Base-by-base conservation (phyloP, 2,888 invertebrate genomes). In the Pomacea canaliculata region DNA sequence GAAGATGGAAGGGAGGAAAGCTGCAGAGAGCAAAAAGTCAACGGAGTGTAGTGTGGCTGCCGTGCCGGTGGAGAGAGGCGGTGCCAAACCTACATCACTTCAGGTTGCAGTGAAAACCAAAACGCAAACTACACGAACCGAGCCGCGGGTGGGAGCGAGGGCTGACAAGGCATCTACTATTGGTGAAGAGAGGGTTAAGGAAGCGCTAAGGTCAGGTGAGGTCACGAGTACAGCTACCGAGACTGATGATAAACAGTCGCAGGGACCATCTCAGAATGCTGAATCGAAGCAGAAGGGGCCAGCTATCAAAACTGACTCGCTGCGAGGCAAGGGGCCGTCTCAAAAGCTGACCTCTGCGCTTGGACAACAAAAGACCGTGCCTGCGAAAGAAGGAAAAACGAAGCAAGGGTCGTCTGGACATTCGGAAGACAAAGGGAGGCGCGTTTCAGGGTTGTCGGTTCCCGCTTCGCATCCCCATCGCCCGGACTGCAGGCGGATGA, bases 171-270 rank as follows among this genome's bases (percentile, higher is more conserved):
- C 51, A 56, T 8, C 51, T 56, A 56, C 69, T 37, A 12, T 19
- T 63, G 60, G 48, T 23, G 63, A 10, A 13, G 48, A 37, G 51
- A 16, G 23, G 16, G 67, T 66, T 66, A 46, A 63, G 63, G 19
- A 49, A 59, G 46, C 37, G 9, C 10, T 27, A 27, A 48, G 65
- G 69, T 49, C 19, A 74, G 1, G 27, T 9, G 63, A 60, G 51
- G 69, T 49, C 62, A 62, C 59, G 59, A 67, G 59, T 56, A 18
- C 56, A 63, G 74, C 46, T 60, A 63, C 62, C 62, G 69, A 74
- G 48, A 69, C 13, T 56, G 59, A 46, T 19, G 62, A 46, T 37
- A 46, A 74, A 67, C 69, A 74, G 69, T 46, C 67, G 46, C 65
- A n/a, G 23, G 49, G 37, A 5, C 56, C 68, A 2, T n/a, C 69